phyloP scores from a whole-genome alignment of 2,888 invertebrate species.

The Laothoe populi region DNA sequence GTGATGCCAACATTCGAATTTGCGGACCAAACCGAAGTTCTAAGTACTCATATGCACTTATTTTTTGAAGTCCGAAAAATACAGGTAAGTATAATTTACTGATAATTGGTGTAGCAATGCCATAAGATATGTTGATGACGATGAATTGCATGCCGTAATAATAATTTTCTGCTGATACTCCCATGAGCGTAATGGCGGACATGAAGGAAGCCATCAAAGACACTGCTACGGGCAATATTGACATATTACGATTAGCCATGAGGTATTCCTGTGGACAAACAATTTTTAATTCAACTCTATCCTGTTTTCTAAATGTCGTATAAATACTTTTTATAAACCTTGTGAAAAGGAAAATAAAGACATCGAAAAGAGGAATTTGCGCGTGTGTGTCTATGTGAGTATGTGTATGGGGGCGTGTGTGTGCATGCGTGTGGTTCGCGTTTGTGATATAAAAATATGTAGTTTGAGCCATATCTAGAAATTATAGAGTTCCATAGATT shows the following conservation, averaged over 20 bases:
- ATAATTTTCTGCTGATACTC: slow-evolving; percentile 95
- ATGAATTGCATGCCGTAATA: slow-evolving; percentile 92
- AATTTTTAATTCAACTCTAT: too few species aligned
- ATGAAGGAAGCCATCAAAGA: slow-evolving; percentile 97
- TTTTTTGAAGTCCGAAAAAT: slow-evolving; percentile 92
- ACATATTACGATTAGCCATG: slow-evolving; percentile 92
- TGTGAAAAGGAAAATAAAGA: too few species aligned
- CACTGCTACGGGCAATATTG: slow-evolving; percentile 92
- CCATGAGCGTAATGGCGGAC: slow-evolving; percentile 95
- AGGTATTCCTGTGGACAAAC: slow-evolving; percentile 89
- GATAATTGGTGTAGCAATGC: slow-evolving; percentile 90
- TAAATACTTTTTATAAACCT: too few species aligned
- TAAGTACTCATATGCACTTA: slow-evolving; percentile 97
- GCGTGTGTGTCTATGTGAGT: too few species aligned
- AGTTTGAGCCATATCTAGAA: too few species aligned
- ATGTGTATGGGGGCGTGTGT: too few species aligned
- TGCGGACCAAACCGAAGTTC: slow-evolving; percentile 93
- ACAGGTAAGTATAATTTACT: slow-evolving; percentile 93
- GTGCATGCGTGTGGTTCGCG: too few species aligned
- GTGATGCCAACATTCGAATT: slow-evolving; percentile 90
- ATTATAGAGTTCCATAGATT: too few species aligned
- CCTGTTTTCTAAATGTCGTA: too few species aligned
- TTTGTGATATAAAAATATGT: too few species aligned
- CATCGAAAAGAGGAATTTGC: too few species aligned
- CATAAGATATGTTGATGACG: slow-evolving; percentile 90